Evolutionary conservation across 2,113 vertebrate genomes (phyloP).

Genomic region (Psilopogon haemacephalus): DNA sequence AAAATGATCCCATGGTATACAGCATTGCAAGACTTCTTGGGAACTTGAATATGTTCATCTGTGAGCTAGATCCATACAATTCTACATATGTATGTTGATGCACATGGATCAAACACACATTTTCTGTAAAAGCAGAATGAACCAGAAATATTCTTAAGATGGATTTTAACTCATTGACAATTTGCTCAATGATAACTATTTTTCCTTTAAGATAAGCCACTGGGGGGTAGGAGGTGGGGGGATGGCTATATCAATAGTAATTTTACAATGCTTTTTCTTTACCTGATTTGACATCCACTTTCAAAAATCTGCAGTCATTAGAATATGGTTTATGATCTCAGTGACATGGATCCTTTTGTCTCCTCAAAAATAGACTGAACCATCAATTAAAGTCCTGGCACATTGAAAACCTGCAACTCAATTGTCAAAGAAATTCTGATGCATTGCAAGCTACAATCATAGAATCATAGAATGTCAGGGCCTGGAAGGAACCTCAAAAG

Average conservation of each 20-base stretch:
- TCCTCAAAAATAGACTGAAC: neutral
- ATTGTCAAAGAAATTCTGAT: constrained; percentile 11
- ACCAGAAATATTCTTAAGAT: constrained; percentile 16
- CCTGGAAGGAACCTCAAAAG: too few relatives aligned
- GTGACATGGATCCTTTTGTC: neutral
- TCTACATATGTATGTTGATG: neutral
- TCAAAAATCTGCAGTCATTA: constrained; percentile 21
- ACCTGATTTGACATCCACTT: neutral
- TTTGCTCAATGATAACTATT: constrained; percentile 43
- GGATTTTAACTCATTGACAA: constrained; percentile 42
- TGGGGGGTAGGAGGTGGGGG: neutral
- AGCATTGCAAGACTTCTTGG: neutral
- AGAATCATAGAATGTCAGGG: too few relatives aligned
- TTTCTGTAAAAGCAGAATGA: constrained; percentile 31
- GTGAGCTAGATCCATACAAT: neutral
- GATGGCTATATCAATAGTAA: neutral
- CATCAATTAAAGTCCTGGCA: neutral
- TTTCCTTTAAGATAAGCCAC: constrained; percentile 47
- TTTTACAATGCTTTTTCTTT: constrained; percentile 16
- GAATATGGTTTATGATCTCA: constrained; percentile 21
- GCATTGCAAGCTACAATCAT: neutral
- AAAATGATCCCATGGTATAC: neutral
- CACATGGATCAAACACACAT: neutral
- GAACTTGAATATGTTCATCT: neutral
- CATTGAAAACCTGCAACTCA: neutral